Evolutionary conservation across 2,797 vertebrate genomes (phyloP).

Genomic region (Denticeps clupeoides): DNA sequence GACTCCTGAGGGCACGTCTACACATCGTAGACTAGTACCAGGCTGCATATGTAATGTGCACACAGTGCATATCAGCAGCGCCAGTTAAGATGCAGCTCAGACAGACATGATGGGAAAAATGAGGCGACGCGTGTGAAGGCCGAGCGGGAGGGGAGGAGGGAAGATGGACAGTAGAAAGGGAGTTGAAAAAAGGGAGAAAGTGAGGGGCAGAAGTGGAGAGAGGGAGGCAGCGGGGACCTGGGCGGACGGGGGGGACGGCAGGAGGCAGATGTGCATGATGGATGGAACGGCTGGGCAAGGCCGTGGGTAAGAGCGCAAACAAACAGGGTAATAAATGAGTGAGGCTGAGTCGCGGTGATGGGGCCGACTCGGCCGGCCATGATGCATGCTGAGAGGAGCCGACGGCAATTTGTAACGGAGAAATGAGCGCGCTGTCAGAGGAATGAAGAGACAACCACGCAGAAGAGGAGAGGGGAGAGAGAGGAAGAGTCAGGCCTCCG

Average conservation of each 20-base stretch:
- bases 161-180: constrained; percentile 11
- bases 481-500: constrained; percentile 3
- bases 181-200: constrained; percentile 16
- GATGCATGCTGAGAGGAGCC: constrained; percentile 82
- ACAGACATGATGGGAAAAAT: too few species aligned
- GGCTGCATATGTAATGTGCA: too few species aligned
- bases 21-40: too few species aligned
- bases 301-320: constrained; percentile 92
- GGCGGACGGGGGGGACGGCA: constrained; percentile 7
- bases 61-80: too few species aligned
- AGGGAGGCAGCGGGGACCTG: constrained; percentile 15
- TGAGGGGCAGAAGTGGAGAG: constrained; percentile 21
- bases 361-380: constrained; percentile 64
- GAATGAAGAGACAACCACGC: constrained; percentile 59
- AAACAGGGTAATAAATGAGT: constrained; percentile 90
- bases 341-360: constrained; percentile 70
- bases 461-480: constrained; percentile 23
- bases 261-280: constrained; percentile 78
- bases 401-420: constrained; percentile 82
- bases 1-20: too few species aligned
- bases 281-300: constrained; percentile 86
- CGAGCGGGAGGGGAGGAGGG: constrained; percentile 1
- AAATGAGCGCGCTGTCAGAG: constrained; percentile 74
- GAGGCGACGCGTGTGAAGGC: constrained; percentile 1
- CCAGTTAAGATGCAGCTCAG: too few species aligned